Evolutionary conservation across 1,140 invertebrate species (phyloP), one percentile per base, ranked within the genome.

Genomic region (Matsumurasca onukii): DNA sequence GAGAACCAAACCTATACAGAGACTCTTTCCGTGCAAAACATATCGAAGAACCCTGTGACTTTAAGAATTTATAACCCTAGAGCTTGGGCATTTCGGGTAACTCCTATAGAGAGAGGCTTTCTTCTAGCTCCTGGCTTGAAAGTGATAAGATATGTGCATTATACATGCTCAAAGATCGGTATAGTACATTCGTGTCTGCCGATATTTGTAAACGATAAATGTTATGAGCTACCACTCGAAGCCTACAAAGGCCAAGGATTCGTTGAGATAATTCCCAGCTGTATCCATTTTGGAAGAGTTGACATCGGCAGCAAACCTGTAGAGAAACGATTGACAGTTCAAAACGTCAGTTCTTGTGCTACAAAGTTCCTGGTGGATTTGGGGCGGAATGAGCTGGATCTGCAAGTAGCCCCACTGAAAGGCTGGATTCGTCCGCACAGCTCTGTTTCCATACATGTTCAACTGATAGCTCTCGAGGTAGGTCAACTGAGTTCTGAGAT

Each of bases 361-460:
- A 59, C 55, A 2, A 59, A 59, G 25, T 59, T 59, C 25, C 5
- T 59, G 22, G 55, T 59, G 25, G 55, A 59, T 59, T 9, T 59
- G 2, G 55, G 55, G 13, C 5, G 15, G 24, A 59, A 59, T 24
- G 22, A 59, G 5, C n/a, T 59, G 55, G 55, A 59, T 59, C 55
- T 59, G 12, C 55, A 27, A 9, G 25, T 59, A 9, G 25, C 15
- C 3, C 55, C 55, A 27, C 15, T 59, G 55, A 59, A 59, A 29
- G 55, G 55, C 3, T 59, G 55, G 55, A 59, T 59, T n/a, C 55
- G 55, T 29, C 55, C 55, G 9, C 55, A 59, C 25, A 27, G 3
- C 55, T 22, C 15, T 25, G 55, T 59, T 5, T 27, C 55, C 5
- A 27, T 59, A 13, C 12, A 5, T 22, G 22, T 59, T 5, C 15